These are phyloP conservation scores for Amblyjoppa fuscipennis DNA, from an alignment of 2,888 invertebrate species.

Conservation along the genomic window DNA sequence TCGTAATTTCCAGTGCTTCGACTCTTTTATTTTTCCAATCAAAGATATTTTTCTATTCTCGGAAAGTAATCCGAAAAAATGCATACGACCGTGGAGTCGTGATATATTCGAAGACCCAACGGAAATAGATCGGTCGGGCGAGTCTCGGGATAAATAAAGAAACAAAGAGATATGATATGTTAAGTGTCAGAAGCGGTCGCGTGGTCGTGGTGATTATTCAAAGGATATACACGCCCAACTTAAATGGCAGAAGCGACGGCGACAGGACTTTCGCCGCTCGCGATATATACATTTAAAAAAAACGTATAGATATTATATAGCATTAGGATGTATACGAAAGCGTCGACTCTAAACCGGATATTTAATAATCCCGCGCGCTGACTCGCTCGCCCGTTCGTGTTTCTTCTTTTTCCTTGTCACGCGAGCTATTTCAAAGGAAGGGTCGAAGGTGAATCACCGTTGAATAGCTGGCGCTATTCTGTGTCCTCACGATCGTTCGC, in stretches of 20 bases:
- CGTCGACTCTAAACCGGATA: conserved; percentile 67
- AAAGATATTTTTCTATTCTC: not conserved
- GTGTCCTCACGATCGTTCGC: conserved; percentile 43
- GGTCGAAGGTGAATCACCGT: conserved; percentile 77
- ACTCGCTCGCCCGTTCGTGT: conserved; percentile 35
- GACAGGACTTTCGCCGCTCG: conserved; percentile 48
- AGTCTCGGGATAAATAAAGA: not conserved
- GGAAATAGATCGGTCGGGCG: conserved; percentile 7
- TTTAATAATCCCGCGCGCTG: conserved; percentile 70
- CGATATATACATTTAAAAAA: conserved; percentile 37
- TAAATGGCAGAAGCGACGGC: conserved; percentile 43
- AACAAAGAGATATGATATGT: conserved; percentile 33
- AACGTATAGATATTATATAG: conserved; percentile 29
- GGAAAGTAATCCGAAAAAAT: not conserved
- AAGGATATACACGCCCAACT: conserved; percentile 46
- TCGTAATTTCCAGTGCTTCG: not conserved
- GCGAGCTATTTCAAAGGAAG: conserved; percentile 66
- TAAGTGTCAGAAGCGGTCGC: conserved; percentile 40
- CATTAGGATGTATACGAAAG: conserved; percentile 41
- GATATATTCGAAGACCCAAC: not conserved
- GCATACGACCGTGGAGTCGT: not conserved
- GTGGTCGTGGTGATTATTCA: conserved; percentile 58
- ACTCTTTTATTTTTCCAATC: not conserved
- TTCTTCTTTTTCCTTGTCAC: conserved; percentile 57
- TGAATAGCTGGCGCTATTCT: conserved; percentile 64